Conservation (phyloP, 1,140 invertebrate species). For the Neuroterus valhalla region DNA sequence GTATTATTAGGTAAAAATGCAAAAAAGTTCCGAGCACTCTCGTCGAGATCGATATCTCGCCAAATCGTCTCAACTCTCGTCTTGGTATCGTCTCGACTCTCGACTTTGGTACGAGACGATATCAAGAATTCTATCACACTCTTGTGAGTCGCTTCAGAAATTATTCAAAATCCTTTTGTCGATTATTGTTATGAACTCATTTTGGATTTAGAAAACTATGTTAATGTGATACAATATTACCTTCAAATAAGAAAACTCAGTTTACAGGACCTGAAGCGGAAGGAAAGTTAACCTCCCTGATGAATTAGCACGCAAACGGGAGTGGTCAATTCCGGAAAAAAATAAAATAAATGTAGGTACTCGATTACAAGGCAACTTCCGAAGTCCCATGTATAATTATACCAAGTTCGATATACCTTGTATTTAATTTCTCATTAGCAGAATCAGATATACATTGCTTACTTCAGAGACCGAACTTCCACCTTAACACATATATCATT, state of each 20-base stretch:
- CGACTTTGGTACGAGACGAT: no score
- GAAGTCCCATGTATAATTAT: neutral
- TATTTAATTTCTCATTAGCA: neutral
- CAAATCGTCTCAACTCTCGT: no score
- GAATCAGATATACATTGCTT: neutral
- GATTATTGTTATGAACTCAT: no score
- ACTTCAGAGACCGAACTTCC: neutral
- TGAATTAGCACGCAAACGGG: constrained; percentile 8
- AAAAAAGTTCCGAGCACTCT: no score
- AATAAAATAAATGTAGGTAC: neutral
- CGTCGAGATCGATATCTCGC: no score
- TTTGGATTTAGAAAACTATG: no score
- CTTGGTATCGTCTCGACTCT: no score
- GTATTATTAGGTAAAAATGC: no score
- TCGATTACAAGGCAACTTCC: constrained; percentile 1
- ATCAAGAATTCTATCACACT: no score
- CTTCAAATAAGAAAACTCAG: neutral
- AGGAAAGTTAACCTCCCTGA: neutral
- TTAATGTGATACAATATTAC: neutral
- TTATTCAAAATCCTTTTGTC: no score
- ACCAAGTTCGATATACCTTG: neutral
- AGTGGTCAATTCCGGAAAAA: neutral
- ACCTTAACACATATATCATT: neutral
- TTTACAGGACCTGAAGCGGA: neutral
- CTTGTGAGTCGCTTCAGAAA: no score